These are phyloP conservation scores for Liodrosophila aerea DNA, from an alignment of 2,888 invertebrate genomes.

Conservation along the genomic window DNA sequence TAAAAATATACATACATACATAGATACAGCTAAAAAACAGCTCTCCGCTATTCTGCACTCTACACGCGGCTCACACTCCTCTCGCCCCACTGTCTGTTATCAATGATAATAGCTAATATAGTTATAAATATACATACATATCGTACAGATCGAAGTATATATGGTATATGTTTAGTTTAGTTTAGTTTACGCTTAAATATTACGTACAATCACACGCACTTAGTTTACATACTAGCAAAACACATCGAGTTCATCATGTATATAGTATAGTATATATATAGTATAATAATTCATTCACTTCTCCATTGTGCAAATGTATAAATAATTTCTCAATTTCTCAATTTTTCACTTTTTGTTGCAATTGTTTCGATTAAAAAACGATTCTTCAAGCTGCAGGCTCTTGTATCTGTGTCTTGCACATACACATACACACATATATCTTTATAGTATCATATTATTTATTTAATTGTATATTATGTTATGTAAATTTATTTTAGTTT, in stretches of 20 bases:
- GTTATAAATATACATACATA: slow-evolving; percentile 37
- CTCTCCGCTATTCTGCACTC: slow-evolving; percentile 27
- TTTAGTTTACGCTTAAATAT: slow-evolving; percentile 51
- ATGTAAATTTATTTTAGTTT: slow-evolving; percentile 45
- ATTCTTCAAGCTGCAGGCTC: too few species aligned
- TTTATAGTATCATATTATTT: slow-evolving; percentile 8
- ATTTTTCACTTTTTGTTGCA: too few species aligned
- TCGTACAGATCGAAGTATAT: slow-evolving; percentile 27
- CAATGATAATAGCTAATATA: slow-evolving; percentile 49
- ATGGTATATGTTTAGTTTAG: slow-evolving; percentile 44
- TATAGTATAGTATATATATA: slow-evolving; percentile 18
- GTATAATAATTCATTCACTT: slow-evolving; percentile 13
- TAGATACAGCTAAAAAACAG: slow-evolving; percentile 63
- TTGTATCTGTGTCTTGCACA: too few species aligned
- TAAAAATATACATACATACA: slow-evolving; percentile 68
- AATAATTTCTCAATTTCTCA: neutral
- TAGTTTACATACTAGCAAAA: slow-evolving; percentile 64
- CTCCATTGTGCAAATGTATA: slow-evolving; percentile 11
- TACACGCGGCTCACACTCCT: slow-evolving; percentile 29
- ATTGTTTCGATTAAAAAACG: too few species aligned
- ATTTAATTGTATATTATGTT: slow-evolving; percentile 14
- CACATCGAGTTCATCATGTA: slow-evolving; percentile 43
- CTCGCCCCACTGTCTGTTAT: slow-evolving; percentile 32
- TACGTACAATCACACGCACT: slow-evolving; percentile 76
- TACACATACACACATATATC: too few species aligned